Percentiles rank a stretch among this genome's conserved stretches.
Evolutionary conservation across 2,797 vertebrate genomes (phyloP).

Genomic region (Notolabrus celidotus): DNA sequence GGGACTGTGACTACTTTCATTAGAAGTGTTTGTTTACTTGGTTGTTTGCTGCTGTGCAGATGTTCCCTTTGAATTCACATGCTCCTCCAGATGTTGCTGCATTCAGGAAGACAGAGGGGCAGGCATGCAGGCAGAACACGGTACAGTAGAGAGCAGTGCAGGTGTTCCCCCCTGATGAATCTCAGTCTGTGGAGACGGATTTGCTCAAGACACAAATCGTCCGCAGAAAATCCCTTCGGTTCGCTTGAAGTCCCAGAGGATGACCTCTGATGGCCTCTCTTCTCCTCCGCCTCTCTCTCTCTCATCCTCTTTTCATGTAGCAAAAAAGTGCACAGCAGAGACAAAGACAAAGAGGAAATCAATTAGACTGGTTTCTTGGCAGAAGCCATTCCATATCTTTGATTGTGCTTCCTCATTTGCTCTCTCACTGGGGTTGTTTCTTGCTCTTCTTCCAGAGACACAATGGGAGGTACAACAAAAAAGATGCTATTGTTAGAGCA

Average conservation of each 20-base stretch:
- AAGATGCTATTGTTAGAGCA: conserved; percentile 53
- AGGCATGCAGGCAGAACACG: conserved; percentile 37
- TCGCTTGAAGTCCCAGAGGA: conserved; percentile 41
- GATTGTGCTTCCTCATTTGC: conserved; percentile 62
- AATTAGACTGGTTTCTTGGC: conserved; percentile 67
- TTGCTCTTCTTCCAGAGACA: conserved; percentile 52
- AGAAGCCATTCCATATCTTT: conserved; percentile 61
- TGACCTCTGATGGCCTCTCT: conserved; percentile 57
- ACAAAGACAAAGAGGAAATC: conserved; percentile 76
- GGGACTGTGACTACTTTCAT: conserved; percentile 61
- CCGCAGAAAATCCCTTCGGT: conserved; percentile 53
- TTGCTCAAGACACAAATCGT: conserved; percentile 27
- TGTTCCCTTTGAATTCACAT: conserved; percentile 68
- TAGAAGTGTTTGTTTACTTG: conserved; percentile 65
- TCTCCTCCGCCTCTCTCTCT: conserved; percentile 31
- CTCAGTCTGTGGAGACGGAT: conserved; percentile 55
- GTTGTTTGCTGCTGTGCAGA: conserved; percentile 71
- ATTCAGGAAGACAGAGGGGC: conserved; percentile 48
- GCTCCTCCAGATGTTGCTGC: conserved; percentile 76
- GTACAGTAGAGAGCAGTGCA: conserved; percentile 49
- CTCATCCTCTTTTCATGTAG: conserved; percentile 25
- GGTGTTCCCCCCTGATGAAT: conserved; percentile 72
- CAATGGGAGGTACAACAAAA: conserved; percentile 49
- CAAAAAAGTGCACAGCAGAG: conserved; percentile 46
- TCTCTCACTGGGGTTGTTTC: conserved; percentile 57